phyloP scores from a whole-genome alignment of 2,113 vertebrate species.

The Microtus richardsoni region DNA sequence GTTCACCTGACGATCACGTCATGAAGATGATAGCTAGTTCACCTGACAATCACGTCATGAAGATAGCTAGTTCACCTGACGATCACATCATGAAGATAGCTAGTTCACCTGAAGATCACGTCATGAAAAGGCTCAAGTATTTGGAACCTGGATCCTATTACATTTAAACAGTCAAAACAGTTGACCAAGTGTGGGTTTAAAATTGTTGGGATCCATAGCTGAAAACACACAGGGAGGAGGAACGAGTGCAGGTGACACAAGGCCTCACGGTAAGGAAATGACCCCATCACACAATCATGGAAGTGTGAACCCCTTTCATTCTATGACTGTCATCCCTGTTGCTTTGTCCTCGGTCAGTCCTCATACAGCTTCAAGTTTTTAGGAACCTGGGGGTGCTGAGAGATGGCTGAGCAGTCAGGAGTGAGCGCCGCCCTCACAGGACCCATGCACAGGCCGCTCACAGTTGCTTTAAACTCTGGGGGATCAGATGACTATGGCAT shows the following conservation, averaged over 20 bases:
- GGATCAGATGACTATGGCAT: neutral
- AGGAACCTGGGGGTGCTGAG: neutral
- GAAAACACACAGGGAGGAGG: neutral
- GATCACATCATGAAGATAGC: too few species aligned
- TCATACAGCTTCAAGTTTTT: neutral
- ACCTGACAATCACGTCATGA: too few species aligned
- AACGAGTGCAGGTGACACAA: neutral
- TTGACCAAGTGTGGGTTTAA: constrained; percentile 23
- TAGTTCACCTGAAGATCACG: neutral
- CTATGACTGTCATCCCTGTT: neutral
- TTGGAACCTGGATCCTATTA: neutral
- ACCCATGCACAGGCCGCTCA: neutral
- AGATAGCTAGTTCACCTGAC: too few species aligned
- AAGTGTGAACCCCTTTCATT: neutral
- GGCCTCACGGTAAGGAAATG: neutral
- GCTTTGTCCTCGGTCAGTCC: neutral
- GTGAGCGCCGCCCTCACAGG: too few species aligned
- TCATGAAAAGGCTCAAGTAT: constrained; percentile 31
- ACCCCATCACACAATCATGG: neutral
- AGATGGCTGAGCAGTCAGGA: neutral
- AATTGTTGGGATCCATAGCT: neutral
- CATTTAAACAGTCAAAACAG: neutral
- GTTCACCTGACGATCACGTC: too few species aligned
- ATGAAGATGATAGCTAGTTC: neutral
- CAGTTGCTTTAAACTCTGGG: neutral